Percentiles rank a stretch among this genome's conserved stretches.
phyloP scores from a whole-genome alignment of 2,797 vertebrate species.

The Hypotaenidia okinawae region DNA sequence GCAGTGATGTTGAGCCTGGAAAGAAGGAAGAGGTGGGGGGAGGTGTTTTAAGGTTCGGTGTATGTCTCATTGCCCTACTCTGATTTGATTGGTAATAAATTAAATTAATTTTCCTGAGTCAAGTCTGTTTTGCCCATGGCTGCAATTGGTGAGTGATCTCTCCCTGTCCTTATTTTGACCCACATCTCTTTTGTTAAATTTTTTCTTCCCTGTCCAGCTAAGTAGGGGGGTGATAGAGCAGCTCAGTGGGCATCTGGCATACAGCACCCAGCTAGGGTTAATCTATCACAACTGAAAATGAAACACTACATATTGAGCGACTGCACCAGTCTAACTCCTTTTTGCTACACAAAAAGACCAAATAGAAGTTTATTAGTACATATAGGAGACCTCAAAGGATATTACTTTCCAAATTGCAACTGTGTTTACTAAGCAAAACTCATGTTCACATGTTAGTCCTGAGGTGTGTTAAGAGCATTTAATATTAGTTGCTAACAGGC shows the following conservation, averaged over 20 bases:
- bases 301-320: background rate
- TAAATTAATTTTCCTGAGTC: background rate
- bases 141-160: background rate
- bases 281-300: background rate
- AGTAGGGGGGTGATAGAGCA: fast-evolving
- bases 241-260: background rate
- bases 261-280: background rate
- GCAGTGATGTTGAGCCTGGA: background rate
- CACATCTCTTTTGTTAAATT: background rate
- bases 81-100: background rate
- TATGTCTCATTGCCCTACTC: background rate
- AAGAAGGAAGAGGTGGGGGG: background rate
- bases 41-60: background rate
- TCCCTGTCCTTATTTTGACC: background rate
- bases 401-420: background rate
- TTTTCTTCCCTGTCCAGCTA: background rate
- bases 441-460: background rate
- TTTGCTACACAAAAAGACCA: background rate
- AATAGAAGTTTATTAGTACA: background rate
- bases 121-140: background rate
- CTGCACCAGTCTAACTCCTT: background rate
- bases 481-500: background rate
- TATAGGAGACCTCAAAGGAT: background rate
- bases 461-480: background rate
- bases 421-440: background rate